Evolutionary conservation across 2,113 vertebrate genomes (phyloP), one percentile per base, ranked within the genome.

Genomic region (Peromyscus californicus): DNA sequence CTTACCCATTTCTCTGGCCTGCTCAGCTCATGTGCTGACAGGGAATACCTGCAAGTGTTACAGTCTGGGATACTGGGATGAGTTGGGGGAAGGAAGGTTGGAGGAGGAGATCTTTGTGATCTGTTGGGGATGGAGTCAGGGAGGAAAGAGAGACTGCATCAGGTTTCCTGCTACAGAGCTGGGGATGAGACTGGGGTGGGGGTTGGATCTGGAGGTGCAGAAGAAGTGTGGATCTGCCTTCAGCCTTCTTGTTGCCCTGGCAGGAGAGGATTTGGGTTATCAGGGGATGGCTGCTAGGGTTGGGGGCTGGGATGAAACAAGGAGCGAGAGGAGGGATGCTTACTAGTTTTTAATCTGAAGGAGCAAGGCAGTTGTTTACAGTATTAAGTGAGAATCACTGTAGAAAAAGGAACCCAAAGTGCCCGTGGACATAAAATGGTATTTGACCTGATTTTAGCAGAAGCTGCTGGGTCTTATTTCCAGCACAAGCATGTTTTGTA

Each of bases 381-480:
- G 36, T 70, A 63, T 70, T 63, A 45, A 78, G 67, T 45, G 33
- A 85, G 42, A 48, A 61, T 48, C 83, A 5, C 24, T 94, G 5
- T 76, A 54, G 57, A 80, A 97, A 70, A 79, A 51, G 69, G 79
- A 45, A 36, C 42, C 42, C 13, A 59, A 91, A 86, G 90, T 70
- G 13, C 54, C 33, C 0, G 31, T 8, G 9, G 57, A 36, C 42
- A 82, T 13, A 57, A 67, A 63, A 11, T 78, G 24, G 0, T 93
- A 57, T 63, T 82, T 92, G 16, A 70, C 54, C 91, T 93, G 65
- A n/a, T 65, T 95, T 76, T 42, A 89, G 24, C 42, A 93, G 86
- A 84, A 83, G 57, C 22, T 84, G 13, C 26, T 2, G 15, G 67
- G 31, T 87, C 21, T 89, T 70, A 11, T 45, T 75, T 59, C 61